phyloP scores from a whole-genome alignment of 2,113 vertebrate genomes.

The Saimiri boliviensis region DNA sequence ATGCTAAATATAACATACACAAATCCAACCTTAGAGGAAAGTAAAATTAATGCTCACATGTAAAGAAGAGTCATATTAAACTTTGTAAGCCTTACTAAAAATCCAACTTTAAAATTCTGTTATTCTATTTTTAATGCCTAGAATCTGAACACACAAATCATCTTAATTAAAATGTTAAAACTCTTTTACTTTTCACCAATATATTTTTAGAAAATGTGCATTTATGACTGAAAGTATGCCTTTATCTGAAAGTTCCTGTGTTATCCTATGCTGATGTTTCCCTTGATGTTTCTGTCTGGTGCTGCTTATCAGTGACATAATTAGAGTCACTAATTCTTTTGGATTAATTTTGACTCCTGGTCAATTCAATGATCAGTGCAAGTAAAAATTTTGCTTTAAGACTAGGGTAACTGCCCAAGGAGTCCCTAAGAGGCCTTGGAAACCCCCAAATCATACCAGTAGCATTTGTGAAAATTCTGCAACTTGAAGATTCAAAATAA shows the following conservation, averaged over 20 bases:
- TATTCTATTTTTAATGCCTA: background rate
- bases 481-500: background rate
- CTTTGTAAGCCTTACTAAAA: background rate
- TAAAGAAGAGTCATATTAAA: background rate
- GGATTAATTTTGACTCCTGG: slow-evolving; percentile 3
- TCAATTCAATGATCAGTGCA: slow-evolving; percentile 4
- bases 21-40: background rate
- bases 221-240: background rate
- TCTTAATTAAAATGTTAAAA: slow-evolving; percentile 29
- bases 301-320: background rate
- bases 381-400: background rate
- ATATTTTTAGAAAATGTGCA: background rate
- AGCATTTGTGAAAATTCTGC: slow-evolving; percentile 1
- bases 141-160: background rate
- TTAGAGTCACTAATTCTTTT: background rate
- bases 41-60: background rate
- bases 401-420: background rate
- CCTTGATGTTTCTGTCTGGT: background rate
- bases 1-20: background rate
- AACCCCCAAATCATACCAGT: background rate
- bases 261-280: background rate
- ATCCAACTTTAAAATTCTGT: background rate
- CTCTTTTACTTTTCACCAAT: background rate
- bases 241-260: background rate
- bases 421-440: background rate